Evolutionary conservation across 2,797 vertebrate species (phyloP), one percentile per base, ranked within the genome.

Genomic region (Paramormyrops hopkinsi): DNA sequence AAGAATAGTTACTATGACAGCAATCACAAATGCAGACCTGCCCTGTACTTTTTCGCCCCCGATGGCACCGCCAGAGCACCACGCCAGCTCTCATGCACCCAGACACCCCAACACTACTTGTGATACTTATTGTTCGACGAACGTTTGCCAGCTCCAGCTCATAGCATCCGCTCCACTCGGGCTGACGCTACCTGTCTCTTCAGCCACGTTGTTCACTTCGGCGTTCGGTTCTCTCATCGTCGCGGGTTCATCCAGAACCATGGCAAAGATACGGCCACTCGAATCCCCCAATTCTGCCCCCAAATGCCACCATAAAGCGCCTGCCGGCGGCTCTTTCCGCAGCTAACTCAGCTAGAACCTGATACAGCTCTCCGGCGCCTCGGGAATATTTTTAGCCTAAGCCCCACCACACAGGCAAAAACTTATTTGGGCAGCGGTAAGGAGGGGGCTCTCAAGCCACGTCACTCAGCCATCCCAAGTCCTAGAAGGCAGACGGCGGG

Each of bases 381-480:
- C 17, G 3, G 25, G 91, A 88, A 91, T 93, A 93, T 93, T 93
- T 93, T 92, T 93, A 93, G 93, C 88, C 91, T 83, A 11, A 73
- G 89, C 83, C 83, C 65, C 89, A 73, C 62, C 90, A 53, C 89
- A 86, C 90, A 84, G 90, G 91, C 90, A 88, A 89, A 69, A 86
- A 56, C 89, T 79, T 86, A 87, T 88, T 90, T 86, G 90, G 90
- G 91, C 88, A 91, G 92, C 91, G 90, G 90, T 92, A 92, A 92
- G 92, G 92, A 91, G 86, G 91, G 48, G 86, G 91, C 82, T 79
- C 86, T 69, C 48, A 12, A 19, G n/a, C 79, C 7, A 37, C 59
- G 56, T 69, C 88, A 84, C 12, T 48, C 54, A 9, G 33, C 79
- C 22, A 17, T 37, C 56, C 79, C 22, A 46, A 0, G 29, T 46